A percentile compares a stretch with the other conserved stretches of the same genome.
phyloP scores from a whole-genome alignment of 2,113 vertebrate species.

The Castor canadensis region DNA sequence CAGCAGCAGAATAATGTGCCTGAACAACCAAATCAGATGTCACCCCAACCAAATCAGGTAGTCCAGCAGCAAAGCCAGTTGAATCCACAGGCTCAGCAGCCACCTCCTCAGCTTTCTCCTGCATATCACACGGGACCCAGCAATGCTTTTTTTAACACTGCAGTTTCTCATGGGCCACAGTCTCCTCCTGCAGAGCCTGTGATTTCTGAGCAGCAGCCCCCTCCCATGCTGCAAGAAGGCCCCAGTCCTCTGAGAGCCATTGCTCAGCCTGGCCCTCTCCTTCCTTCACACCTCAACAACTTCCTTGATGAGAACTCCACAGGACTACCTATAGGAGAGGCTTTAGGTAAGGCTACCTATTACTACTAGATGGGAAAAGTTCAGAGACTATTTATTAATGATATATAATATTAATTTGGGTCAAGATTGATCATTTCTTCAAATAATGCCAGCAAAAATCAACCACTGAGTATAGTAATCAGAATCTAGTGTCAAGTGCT shows the following conservation, averaged over 20 bases:
- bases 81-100: conserved; percentile 83
- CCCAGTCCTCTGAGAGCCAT: conserved; percentile 90
- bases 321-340: conserved; percentile 89
- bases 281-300: conserved; percentile 91
- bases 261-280: conserved; percentile 89
- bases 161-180: conserved; percentile 90
- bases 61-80: conserved; percentile 87
- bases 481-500: conserved; percentile 73
- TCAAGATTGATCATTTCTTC: conserved; percentile 73
- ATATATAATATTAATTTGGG: conserved; percentile 53
- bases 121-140: conserved; percentile 89
- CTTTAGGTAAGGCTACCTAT: conserved; percentile 90
- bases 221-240: conserved; percentile 89
- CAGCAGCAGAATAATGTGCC: conserved; percentile 86
- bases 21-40: conserved; percentile 84
- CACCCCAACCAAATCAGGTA: conserved; percentile 87
- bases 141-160: conserved; percentile 91
- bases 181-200: conserved; percentile 92
- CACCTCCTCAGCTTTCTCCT: conserved; percentile 89
- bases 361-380: conserved; percentile 59
- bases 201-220: conserved; percentile 85
- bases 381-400: conserved; percentile 67
- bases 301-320: conserved; percentile 92
- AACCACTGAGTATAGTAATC: conserved; percentile 55
- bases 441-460: conserved; percentile 68